Percentiles rank a stretch among this genome's conserved stretches.
Evolutionary conservation across 2,888 invertebrate species (phyloP).

Genomic region (Phengaris arion): DNA sequence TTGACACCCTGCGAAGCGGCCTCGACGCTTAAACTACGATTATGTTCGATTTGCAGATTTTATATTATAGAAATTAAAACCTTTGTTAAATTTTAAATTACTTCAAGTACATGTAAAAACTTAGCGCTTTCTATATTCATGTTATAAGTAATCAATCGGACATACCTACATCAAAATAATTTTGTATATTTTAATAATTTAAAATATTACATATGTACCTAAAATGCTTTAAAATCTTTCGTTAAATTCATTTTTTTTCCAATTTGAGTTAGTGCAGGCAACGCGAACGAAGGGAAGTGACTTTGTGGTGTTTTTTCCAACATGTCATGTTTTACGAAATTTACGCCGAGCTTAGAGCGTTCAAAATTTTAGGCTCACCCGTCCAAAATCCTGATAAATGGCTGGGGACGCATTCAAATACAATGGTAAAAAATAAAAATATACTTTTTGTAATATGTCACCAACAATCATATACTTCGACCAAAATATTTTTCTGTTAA

Average conservation of each 20-base stretch:
- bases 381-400: constrained; percentile 85
- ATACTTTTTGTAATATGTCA: constrained; percentile 21
- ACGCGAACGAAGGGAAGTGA: constrained; percentile 41
- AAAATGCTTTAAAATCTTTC: too few relatives aligned
- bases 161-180: too few relatives aligned
- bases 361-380: constrained; percentile 81
- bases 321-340: constrained; percentile 76
- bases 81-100: neutral
- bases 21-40: constrained; percentile 42
- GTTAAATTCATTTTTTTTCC: neutral
- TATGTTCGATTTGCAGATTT: constrained; percentile 40
- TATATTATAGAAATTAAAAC: neutral
- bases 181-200: too few relatives aligned
- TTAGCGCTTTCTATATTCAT: too few relatives aligned
- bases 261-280: constrained; percentile 11
- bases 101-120: too few relatives aligned
- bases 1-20: constrained; percentile 54
- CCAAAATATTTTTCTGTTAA: neutral
- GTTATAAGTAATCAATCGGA: too few relatives aligned
- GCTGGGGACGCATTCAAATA: constrained; percentile 57
- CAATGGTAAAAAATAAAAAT: constrained; percentile 52
- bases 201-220: too few relatives aligned
- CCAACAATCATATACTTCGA: neutral
- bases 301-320: constrained; percentile 61
- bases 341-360: constrained; percentile 77